Evolutionary conservation across 2,113 vertebrate genomes (phyloP).

Genomic region (Gila orcuttii): DNA sequence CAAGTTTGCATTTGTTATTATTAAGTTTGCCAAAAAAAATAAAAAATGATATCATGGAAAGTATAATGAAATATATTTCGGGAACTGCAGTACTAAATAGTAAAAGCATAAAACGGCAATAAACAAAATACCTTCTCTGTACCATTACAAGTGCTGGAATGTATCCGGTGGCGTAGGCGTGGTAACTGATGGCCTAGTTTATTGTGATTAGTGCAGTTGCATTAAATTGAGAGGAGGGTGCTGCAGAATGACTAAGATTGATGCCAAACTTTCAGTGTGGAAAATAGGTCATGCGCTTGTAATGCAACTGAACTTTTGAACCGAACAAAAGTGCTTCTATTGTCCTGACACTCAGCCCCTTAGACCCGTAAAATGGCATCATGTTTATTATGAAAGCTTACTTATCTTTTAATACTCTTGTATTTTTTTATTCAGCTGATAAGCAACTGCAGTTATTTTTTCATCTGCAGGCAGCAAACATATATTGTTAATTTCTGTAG

Average conservation of each 20-base stretch:
- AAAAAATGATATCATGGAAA: no score
- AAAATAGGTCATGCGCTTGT: constrained; percentile 75
- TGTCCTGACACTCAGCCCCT: constrained; percentile 47
- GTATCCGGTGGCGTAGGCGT: neutral
- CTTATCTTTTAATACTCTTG: constrained; percentile 9
- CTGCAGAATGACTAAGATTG: constrained; percentile 58
- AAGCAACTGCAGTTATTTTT: neutral
- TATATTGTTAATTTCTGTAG: neutral
- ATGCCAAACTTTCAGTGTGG: constrained; percentile 64
- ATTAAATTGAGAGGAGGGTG: constrained; percentile 41
- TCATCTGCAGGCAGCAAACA: neutral
- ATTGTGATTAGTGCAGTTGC: constrained; percentile 20
- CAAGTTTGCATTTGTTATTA: neutral
- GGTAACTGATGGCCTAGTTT: constrained; percentile 40
- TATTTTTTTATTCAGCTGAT: neutral
- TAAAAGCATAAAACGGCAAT: neutral
- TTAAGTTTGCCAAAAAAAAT: neutral
- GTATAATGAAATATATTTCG: neutral
- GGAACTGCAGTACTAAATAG: neutral
- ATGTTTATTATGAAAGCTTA: constrained; percentile 22
- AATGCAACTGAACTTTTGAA: constrained; percentile 77
- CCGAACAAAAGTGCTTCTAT: constrained; percentile 59
- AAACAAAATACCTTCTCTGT: neutral
- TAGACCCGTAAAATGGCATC: constrained; percentile 31
- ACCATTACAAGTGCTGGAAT: neutral